phyloP scores from a whole-genome alignment of 1,140 invertebrate genomes.

The Drosophila tristis region DNA sequence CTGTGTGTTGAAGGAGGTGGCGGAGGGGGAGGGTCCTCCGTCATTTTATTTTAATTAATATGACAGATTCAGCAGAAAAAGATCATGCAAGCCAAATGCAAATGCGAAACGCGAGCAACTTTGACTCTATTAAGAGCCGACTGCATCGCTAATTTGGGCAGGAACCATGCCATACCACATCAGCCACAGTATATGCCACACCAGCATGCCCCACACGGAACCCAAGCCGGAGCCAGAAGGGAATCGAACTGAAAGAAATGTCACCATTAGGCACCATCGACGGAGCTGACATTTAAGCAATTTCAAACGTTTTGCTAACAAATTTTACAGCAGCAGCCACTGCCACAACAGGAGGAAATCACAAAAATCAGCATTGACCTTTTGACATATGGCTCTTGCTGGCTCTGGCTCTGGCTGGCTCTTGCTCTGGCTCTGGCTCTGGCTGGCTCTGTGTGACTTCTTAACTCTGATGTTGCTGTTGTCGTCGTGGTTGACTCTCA shows the following conservation, averaged over 20 bases:
- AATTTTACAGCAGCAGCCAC: slow-evolving; percentile 69
- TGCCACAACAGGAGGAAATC: slow-evolving; percentile 47
- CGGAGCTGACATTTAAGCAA: slow-evolving; percentile 77
- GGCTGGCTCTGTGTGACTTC: slow-evolving; percentile 59
- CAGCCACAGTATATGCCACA: slow-evolving; percentile 1
- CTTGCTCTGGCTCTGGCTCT: slow-evolving; percentile 5
- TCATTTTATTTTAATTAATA: slow-evolving; percentile 77
- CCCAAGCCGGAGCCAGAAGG: background rate
- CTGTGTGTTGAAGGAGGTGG: background rate
- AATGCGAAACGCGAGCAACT: slow-evolving; percentile 42
- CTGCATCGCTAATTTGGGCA: slow-evolving; percentile 49
- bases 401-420: slow-evolving; percentile 10
- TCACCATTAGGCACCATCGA: slow-evolving; percentile 50
- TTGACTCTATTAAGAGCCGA: slow-evolving; percentile 68
- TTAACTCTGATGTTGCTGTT: slow-evolving; percentile 59
- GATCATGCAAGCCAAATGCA: slow-evolving; percentile 57
- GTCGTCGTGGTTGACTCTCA: slow-evolving; percentile 44
- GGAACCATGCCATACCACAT: slow-evolving; percentile 20
- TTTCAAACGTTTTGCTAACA: slow-evolving; percentile 78
- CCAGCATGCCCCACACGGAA: slow-evolving; percentile 1
- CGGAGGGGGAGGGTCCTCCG: slow-evolving; percentile 27
- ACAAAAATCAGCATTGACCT: slow-evolving; percentile 79
- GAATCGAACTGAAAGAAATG: slow-evolving; percentile 65
- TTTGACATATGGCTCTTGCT: slow-evolving; percentile 75
- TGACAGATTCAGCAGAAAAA: slow-evolving; percentile 43